Conservation (phyloP, 2,797 vertebrate species). For the Antrozous pallidus region DNA sequence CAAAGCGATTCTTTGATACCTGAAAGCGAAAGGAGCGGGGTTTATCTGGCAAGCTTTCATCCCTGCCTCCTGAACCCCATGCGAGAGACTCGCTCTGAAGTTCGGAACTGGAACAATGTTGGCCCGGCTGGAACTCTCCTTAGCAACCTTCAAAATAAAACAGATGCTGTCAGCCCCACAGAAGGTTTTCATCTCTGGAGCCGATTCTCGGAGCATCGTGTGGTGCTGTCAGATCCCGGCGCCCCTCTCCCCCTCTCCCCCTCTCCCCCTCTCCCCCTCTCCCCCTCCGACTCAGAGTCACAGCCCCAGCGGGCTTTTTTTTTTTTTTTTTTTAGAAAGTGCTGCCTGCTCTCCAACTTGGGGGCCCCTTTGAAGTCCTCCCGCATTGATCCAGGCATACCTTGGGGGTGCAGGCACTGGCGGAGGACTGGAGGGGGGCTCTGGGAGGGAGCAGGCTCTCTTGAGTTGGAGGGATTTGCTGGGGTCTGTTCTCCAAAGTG, state of each 20-base stretch:
- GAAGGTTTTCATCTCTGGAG: slow-evolving; percentile 65
- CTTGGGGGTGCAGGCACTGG: slow-evolving; percentile 10
- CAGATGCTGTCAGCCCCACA: slow-evolving; percentile 71
- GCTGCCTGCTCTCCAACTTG: slow-evolving; percentile 48
- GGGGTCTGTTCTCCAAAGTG: slow-evolving; percentile 47
- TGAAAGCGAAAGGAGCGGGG: slow-evolving; percentile 72
- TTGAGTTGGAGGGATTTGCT: slow-evolving; percentile 44
- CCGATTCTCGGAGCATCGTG: slow-evolving; percentile 34
- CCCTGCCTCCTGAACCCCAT: slow-evolving; percentile 74
- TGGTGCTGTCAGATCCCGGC: not conserved
- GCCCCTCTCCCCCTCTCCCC: rapidly evolving
- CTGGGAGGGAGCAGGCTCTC: slow-evolving; percentile 4
- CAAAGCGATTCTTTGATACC: slow-evolving; percentile 76
- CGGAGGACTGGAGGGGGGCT: slow-evolving; percentile 22
- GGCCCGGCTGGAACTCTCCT: slow-evolving; percentile 78
- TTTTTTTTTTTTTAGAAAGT: slow-evolving; percentile 14
- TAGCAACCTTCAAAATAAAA: slow-evolving; percentile 76
- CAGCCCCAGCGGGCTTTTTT: not conserved
- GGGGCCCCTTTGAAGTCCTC: slow-evolving; percentile 64
- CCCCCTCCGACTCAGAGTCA: slow-evolving; percentile 3
- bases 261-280: not conserved
- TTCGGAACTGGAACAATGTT: slow-evolving; percentile 72
- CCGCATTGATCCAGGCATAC: slow-evolving; percentile 18
- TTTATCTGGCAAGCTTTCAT: slow-evolving; percentile 78
- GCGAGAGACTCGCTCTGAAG: slow-evolving; percentile 65